Base-by-base conservation (phyloP, 2,113 vertebrate genomes). In the Pontoporia blainvillei region DNA sequence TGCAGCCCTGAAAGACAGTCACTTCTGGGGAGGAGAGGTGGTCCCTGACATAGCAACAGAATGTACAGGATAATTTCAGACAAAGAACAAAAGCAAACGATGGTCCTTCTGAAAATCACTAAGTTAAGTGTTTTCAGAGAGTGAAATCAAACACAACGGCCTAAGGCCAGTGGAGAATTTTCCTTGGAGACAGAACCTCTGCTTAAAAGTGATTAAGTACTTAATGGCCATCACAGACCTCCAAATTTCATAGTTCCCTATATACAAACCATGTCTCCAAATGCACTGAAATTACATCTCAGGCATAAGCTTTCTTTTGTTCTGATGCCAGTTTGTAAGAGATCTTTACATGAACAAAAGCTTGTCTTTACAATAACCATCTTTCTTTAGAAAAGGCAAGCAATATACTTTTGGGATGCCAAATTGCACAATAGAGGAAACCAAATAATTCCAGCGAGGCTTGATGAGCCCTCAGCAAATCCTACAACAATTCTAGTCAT, bases 291-390 rank as follows among this genome's bases (percentile, higher is more conserved):
- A 97, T 67, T 83, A 66, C 15, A 97, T 91, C 39, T 0, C 44
- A 57, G 96, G 76, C 85, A 5, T 83, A 93, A 83, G 86, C 44
- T 98, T 95, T 84, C 91, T 81, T 87, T 97, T 97, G 94, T 97
- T 95, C 86, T 18, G 21, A 64, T 94, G 96, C 83, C 49, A 96
- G 49, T 98, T 84, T 92, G 75, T 86, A 97, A 92, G 49, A 87
- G 94, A 87, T 92, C 78, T 96, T 98, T 88, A 78, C 29, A 64
- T 96, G 86, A 90, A 98, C 98, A 98, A 97, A 96, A 98, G 31
- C 91, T 96, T 86, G 23, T 96, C 92, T 98, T 97, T 97, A 98
- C 85, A 95, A 93, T 91, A 96, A 86, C n/a, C 95, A 62, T 82
- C 96, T 96, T 34, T 96, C 96, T 98, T 93, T 75, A 92, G 79